These are phyloP conservation scores for Lomographa bimaculata DNA, from an alignment of 2,888 invertebrate genomes.

Conservation along the genomic window DNA sequence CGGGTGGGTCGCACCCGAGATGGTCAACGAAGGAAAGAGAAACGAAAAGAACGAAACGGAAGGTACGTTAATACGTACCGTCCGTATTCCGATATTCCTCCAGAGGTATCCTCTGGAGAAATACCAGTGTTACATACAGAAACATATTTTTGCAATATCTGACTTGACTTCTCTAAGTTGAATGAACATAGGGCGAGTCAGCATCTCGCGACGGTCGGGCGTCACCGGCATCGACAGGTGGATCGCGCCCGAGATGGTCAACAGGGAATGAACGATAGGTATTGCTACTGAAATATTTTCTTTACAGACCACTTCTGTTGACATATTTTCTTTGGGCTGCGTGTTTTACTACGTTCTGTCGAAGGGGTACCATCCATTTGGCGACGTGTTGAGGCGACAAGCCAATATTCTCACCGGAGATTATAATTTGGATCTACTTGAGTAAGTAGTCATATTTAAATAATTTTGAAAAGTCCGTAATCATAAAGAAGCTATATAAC, in stretches of 20 bases:
- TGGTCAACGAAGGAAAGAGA: conserved; percentile 92
- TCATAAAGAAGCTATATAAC: too few relatives aligned
- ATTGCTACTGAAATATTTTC: too few relatives aligned
- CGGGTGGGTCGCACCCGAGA: conserved; percentile 99
- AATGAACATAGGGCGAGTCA: conserved; percentile 93
- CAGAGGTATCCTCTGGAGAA: too few relatives aligned
- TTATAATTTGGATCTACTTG: conserved; percentile 78
- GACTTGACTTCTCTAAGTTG: conserved; percentile 99
- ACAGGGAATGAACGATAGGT: conserved; percentile 92
- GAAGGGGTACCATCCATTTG: conserved; percentile 96
- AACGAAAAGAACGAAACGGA: too few relatives aligned
- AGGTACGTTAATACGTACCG: too few relatives aligned
- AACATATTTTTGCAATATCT: too few relatives aligned
- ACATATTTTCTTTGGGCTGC: conserved; percentile 98
- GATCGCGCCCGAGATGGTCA: conserved; percentile 99
- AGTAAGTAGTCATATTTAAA: conserved; percentile 53
- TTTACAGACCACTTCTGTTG: conserved; percentile 93
- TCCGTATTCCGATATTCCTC: too few relatives aligned
- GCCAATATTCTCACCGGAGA: conserved; percentile 92
- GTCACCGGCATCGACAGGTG: conserved; percentile 98
- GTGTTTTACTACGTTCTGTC: conserved; percentile 98
- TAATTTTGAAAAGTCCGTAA: too few relatives aligned
- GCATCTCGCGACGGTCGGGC: conserved; percentile 95
- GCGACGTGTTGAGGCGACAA: conserved; percentile 94
- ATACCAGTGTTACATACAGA: too few relatives aligned